A percentile compares a stretch with the other conserved stretches of the same genome.
These are phyloP conservation scores for Petrolisthes manimaculis DNA, from an alignment of 2,888 invertebrate genomes.

Conservation along the genomic window DNA sequence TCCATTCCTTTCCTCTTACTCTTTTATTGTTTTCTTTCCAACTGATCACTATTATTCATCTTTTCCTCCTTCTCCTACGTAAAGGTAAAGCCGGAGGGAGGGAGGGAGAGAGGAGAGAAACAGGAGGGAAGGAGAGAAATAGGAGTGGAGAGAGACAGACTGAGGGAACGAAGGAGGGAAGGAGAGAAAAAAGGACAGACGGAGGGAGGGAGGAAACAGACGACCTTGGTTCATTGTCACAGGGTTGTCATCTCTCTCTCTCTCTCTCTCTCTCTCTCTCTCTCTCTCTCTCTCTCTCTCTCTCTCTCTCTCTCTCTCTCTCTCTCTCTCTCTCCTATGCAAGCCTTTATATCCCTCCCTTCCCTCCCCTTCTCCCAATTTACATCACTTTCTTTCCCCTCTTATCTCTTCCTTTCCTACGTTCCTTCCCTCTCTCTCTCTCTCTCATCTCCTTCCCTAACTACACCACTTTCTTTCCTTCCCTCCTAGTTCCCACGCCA, in stretches of 20 bases:
- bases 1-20: no score
- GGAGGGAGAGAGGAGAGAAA: background rate
- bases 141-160: background rate
- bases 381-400: background rate
- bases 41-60: no score
- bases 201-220: background rate
- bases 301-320: no score
- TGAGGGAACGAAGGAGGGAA: background rate
- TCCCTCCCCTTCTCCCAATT: no score
- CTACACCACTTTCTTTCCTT: no score
- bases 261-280: constrained; percentile 26
- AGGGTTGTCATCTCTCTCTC: background rate
- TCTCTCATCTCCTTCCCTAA: background rate
- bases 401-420: constrained; percentile 1
- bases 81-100: background rate
- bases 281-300: constrained; percentile 22
- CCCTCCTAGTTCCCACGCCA: no score
- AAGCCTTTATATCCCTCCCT: no score
- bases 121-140: background rate
- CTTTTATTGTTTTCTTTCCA: no score
- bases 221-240: no score
- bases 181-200: background rate
- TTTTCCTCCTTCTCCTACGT: no score
- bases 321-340: no score
- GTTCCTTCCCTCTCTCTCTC: constrained; percentile 13